Conservation (phyloP, 2,113 vertebrate genomes). For the Gorsachius goisagi region DNA sequence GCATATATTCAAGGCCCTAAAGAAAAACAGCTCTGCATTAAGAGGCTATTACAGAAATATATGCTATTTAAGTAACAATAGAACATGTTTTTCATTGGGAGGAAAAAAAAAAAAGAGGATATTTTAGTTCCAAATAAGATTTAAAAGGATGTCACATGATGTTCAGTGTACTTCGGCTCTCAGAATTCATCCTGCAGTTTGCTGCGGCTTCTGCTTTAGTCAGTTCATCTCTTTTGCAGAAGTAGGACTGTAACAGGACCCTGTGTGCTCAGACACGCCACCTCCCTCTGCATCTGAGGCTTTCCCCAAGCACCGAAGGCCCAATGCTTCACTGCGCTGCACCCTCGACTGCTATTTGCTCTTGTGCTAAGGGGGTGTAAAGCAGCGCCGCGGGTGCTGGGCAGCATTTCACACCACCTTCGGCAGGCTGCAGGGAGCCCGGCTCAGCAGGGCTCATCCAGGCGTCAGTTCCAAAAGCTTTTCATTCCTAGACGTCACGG, state of each 20-base stretch:
- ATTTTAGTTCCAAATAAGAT: slow-evolving; percentile 40
- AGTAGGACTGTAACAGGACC: neutral
- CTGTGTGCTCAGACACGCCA: neutral
- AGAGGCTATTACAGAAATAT: slow-evolving; percentile 55
- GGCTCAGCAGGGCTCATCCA: neutral
- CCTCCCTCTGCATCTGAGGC: neutral
- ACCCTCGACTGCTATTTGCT: neutral
- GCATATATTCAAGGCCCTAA: slow-evolving; percentile 46
- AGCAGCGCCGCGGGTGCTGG: rapidly evolving
- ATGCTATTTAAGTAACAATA: slow-evolving; percentile 54
- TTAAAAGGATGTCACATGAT: neutral
- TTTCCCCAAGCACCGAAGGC: neutral
- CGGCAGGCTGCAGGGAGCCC: neutral
- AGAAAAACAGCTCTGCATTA: slow-evolving; percentile 61
- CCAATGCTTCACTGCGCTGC: neutral
- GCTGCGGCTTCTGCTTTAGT: neutral
- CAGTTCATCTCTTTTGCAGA: neutral
- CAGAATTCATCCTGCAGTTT: neutral
- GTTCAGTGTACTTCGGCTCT: neutral
- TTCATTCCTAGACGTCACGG: neutral
- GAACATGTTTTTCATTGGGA: slow-evolving; percentile 12
- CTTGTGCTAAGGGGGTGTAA: neutral
- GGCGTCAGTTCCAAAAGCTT: neutral
- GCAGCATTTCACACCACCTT: neutral
- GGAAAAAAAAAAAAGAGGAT: neutral